Conservation (phyloP, 2,888 invertebrate genomes). For the Ormyrus rosae region DNA sequence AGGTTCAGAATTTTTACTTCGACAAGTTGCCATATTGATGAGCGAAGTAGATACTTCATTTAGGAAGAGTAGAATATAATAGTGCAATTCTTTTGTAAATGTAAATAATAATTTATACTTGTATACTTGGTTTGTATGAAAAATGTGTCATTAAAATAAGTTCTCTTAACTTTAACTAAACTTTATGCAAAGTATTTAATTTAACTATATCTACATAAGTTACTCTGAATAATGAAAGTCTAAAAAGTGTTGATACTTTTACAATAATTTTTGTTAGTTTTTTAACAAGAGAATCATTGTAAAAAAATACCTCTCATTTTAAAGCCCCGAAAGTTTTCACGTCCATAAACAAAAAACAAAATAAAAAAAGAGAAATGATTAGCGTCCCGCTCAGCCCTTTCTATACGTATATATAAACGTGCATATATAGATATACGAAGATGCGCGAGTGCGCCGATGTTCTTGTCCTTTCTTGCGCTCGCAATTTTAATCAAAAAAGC, state of each 20-base stretch:
- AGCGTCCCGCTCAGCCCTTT: slow-evolving; percentile 35
- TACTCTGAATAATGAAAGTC: not conserved
- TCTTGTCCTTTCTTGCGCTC: slow-evolving; percentile 54
- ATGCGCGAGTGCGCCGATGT: slow-evolving; percentile 23
- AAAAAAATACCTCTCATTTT: slow-evolving; percentile 14
- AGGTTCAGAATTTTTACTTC: not conserved
- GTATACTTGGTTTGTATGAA: slow-evolving; percentile 18
- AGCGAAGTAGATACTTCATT: not conserved
- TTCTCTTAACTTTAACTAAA: not conserved
- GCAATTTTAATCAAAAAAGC: slow-evolving; percentile 50
- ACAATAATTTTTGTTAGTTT: not conserved
- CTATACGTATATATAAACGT: slow-evolving; percentile 1
- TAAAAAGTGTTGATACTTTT: slow-evolving; percentile 5
- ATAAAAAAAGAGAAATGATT: not conserved
- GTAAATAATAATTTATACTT: slow-evolving; percentile 44
- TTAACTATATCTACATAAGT: not conserved
- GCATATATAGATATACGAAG: slow-evolving; percentile 1
- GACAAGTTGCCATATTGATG: slow-evolving; percentile 19
- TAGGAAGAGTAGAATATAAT: not conserved
- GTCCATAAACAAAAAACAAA: not conserved
- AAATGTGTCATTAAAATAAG: slow-evolving; percentile 22
- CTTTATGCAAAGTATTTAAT: not conserved
- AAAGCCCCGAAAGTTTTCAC: slow-evolving; percentile 32
- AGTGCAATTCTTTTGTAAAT: not conserved
- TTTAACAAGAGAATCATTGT: not conserved